Percentiles rank a stretch among this genome's conserved stretches.
Evolutionary conservation across 1,140 invertebrate genomes (phyloP).

Genomic region (Elysia chlorotica): DNA sequence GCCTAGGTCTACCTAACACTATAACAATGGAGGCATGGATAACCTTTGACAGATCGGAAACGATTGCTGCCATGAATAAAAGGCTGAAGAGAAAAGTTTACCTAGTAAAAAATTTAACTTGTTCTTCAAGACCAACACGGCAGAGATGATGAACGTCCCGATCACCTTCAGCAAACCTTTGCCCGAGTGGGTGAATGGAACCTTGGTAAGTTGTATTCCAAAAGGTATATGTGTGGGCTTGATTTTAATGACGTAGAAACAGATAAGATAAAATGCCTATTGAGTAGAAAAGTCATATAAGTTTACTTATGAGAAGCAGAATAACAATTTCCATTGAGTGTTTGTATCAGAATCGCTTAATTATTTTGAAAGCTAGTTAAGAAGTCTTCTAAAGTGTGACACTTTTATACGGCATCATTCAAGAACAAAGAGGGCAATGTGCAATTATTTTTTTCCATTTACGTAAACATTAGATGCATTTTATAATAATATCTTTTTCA

Average conservation of each 20-base stretch:
- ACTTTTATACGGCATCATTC: no score
- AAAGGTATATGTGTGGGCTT: background rate
- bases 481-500: no score
- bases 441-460: no score
- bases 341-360: background rate
- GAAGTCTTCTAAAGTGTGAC: no score
- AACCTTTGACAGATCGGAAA: no score
- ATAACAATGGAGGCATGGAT: no score
- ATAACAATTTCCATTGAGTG: background rate
- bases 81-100: no score
- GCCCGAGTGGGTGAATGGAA: conserved; percentile 10
- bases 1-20: no score
- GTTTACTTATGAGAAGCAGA: background rate
- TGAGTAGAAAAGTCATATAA: background rate
- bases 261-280: background rate
- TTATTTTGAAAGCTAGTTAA: background rate
- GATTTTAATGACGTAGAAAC: background rate
- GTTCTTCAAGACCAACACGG: conserved; percentile 5
- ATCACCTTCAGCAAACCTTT: background rate
- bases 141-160: conserved; percentile 1
- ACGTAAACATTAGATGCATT: no score
- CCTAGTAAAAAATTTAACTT: conserved; percentile 10
- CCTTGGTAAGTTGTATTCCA: conserved; percentile 4
- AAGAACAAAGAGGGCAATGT: no score
- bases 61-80: no score